A percentile compares a stretch with the other conserved stretches of the same genome.
Evolutionary conservation across 2,888 invertebrate species (phyloP).

Genomic region (Lagria hirta): DNA sequence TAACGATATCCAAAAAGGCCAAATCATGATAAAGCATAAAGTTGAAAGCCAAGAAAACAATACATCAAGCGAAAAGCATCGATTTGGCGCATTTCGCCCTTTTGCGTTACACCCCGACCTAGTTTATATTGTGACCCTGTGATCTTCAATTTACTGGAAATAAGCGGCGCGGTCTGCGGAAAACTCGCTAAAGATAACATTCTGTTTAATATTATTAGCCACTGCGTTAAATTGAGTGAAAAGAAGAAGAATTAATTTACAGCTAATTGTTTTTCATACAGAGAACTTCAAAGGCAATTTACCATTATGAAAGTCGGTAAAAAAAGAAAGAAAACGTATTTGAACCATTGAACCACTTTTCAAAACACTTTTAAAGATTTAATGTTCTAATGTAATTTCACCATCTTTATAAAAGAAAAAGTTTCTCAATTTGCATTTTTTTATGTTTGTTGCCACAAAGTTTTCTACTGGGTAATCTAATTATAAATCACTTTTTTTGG

Average conservation of each 20-base stretch:
- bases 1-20: constrained; percentile 18
- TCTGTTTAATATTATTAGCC: constrained; percentile 21
- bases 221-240: constrained; percentile 18
- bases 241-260: constrained; percentile 23
- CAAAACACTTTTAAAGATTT: no score
- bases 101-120: constrained; percentile 18
- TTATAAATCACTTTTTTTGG: no score
- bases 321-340: no score
- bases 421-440: no score
- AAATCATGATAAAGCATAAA: constrained; percentile 20
- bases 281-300: no score
- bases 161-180: constrained; percentile 10
- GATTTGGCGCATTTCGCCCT: constrained; percentile 27
- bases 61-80: constrained; percentile 8
- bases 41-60: constrained; percentile 14
- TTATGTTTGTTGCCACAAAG: no score
- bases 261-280: constrained; percentile 18
- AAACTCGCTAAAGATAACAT: constrained; percentile 17
- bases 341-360: no score
- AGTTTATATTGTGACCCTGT: constrained; percentile 22
- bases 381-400: no score
- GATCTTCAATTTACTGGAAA: constrained; percentile 19
- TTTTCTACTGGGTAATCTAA: no score
- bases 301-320: no score
- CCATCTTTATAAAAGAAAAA: no score